A percentile compares a stretch with the other conserved stretches of the same genome.
Evolutionary conservation across 2,797 vertebrate species (phyloP).

Genomic region (Chrysocyon brachyurus): DNA sequence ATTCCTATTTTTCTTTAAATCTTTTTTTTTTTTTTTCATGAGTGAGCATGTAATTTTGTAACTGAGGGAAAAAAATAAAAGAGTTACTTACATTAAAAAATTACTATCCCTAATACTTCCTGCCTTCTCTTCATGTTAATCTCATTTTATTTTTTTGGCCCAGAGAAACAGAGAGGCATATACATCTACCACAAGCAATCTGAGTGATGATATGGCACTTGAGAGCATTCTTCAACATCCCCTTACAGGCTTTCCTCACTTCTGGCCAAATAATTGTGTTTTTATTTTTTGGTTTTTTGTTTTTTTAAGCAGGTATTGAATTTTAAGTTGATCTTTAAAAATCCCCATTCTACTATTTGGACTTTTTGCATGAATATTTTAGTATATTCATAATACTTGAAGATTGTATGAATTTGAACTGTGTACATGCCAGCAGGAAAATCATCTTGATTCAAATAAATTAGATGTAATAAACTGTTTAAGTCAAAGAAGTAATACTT

Average conservation of each 20-base stretch:
- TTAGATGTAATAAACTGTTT: background rate
- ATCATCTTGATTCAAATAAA: background rate
- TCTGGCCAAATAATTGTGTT: background rate
- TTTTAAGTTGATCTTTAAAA: constrained; percentile 32
- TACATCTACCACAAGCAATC: fast-evolving
- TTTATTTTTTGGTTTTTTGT: background rate
- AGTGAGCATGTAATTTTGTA: background rate
- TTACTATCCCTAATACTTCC: background rate
- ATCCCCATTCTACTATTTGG: background rate
- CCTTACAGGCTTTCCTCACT: background rate
- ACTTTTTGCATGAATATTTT: background rate
- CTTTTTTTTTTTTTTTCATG: background rate
- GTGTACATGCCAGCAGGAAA: background rate
- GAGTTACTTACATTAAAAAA: background rate
- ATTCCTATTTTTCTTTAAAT: background rate
- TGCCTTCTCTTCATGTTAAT: background rate
- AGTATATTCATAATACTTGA: background rate
- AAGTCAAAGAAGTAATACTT: background rate
- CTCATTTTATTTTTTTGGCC: background rate
- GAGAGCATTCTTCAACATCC: fast-evolving
- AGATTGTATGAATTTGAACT: background rate
- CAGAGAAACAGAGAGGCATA: fast-evolving
- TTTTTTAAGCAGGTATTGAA: background rate
- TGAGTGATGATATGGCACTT: fast-evolving
- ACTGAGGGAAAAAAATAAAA: background rate